Base-by-base conservation (phyloP, 2,888 invertebrate genomes). In the Argynnis bischoffii region DNA sequence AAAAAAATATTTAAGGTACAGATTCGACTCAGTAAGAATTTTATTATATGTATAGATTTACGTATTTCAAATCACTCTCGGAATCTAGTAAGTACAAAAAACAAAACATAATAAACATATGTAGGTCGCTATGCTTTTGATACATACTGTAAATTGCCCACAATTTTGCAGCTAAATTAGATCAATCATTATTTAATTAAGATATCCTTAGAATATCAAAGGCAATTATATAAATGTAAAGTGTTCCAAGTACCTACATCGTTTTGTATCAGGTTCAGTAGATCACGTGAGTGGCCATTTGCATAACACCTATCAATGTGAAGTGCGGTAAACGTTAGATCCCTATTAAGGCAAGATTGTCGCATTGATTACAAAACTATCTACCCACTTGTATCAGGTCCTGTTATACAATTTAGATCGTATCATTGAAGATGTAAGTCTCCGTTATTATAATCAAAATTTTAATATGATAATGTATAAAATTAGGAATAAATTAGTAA, bases 251-350 rank as follows among this genome's bases (percentile, higher is more conserved):
- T 64, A 56, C 35, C 35, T 56, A 54, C 53, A 31, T 61, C 50
- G 60, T 51, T 46, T 50, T 60, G 67, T 63, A 67, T 65, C 65
- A 53, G 59, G 72, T 70, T 71, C 70, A 71, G 50, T 59, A 65
- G 68, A 61, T 68, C 69, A 48, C 65, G 61, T 69, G 68, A 74
- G 74, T 72, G 74, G 66, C 67, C 59, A 72, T 74, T 74, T 72
- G 72, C 74, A 72, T 74, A 74, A 74, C 71, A 69, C 74, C 72
- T 67, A 65, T 69, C 63, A 68, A 69, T 66, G 69, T 72, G 65
- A 70, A 66, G 63, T 68, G 69, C 59, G 67, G 67, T 61, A 55
- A 67, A 68, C 68, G 70, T 65, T 53, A 68, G 67, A 55, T 54
- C 56, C 48, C 57, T 67, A 64, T 70, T 61, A 70, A 63, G 59